Evolutionary conservation across 2,797 vertebrate species (phyloP).

Genomic region (Acanthis flammea): DNA sequence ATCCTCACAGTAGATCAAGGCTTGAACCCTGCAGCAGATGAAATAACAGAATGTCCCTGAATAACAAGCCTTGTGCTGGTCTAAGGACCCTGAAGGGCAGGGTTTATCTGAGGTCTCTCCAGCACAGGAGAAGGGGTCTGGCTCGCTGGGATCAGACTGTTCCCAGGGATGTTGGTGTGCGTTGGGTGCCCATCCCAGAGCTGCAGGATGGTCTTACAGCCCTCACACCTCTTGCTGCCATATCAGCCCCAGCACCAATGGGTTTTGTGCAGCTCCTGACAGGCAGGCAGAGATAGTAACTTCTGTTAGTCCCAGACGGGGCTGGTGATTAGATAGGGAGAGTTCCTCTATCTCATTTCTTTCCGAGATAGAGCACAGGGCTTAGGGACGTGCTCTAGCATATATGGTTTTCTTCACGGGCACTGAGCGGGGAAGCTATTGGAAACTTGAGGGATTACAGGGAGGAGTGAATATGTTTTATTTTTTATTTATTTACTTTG

Average conservation of each 20-base stretch:
- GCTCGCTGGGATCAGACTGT: accelerated
- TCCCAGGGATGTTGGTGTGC: background rate
- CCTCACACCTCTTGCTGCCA: background rate
- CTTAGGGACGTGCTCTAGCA: background rate
- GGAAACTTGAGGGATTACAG: background rate
- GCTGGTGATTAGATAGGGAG: conserved; percentile 36
- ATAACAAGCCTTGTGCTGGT: accelerated
- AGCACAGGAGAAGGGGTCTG: accelerated
- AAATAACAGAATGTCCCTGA: background rate
- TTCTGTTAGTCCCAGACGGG: conserved; percentile 33
- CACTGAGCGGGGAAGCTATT: conserved; percentile 21
- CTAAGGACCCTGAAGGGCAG: background rate
- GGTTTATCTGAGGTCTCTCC: background rate
- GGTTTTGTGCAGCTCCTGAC: conserved; percentile 21
- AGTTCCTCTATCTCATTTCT: conserved; percentile 10
- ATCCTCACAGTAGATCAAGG: background rate
- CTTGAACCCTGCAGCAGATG: background rate
- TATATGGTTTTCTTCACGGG: background rate
- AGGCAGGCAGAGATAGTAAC: conserved; percentile 50
- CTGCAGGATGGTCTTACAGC: background rate
- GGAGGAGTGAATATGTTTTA: background rate
- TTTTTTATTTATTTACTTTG: conserved; percentile 37
- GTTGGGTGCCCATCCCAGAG: accelerated
- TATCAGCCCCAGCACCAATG: background rate
- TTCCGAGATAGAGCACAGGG: background rate